Evolutionary conservation across 2,888 invertebrate genomes (phyloP).

Genomic region (Timema podura): DNA sequence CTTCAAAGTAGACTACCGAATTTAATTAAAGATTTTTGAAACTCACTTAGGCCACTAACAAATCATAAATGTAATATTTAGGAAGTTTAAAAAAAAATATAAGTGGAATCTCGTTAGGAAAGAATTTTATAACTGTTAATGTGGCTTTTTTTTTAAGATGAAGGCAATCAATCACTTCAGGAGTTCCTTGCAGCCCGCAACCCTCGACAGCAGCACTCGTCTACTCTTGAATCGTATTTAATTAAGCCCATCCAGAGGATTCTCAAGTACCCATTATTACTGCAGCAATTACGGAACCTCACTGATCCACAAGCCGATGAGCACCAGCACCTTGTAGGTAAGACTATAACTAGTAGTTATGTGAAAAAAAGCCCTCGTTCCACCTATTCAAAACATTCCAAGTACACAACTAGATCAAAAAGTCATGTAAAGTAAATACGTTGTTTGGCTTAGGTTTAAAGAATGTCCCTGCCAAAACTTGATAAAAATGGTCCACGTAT

Average conservation of each 20-base stretch:
- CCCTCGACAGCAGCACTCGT: slow-evolving; percentile 95
- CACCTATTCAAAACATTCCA: background rate
- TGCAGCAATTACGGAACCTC: slow-evolving; percentile 91
- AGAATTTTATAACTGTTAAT: too few species aligned
- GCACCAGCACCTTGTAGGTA: slow-evolving; percentile 88
- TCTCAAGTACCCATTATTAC: slow-evolving; percentile 91
- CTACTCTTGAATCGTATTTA: slow-evolving; percentile 94
- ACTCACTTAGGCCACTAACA: background rate
- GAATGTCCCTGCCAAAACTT: too few species aligned
- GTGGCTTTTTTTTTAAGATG: slow-evolving; percentile 57
- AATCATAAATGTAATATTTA: background rate
- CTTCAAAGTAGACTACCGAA: too few species aligned
- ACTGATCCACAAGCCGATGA: slow-evolving; percentile 91
- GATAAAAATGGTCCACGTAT: too few species aligned
- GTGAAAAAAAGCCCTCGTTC: background rate
- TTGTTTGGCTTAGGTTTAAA: too few species aligned
- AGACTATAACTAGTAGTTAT: slow-evolving; percentile 39
- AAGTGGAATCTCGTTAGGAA: too few species aligned
- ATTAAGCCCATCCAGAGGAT: slow-evolving; percentile 99
- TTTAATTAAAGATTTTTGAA: too few species aligned
- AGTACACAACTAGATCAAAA: background rate
- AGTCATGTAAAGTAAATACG: too few species aligned
- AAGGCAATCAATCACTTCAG: slow-evolving; percentile 93
- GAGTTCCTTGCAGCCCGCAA: slow-evolving; percentile 92
- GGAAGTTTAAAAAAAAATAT: too few species aligned